Base-by-base conservation (phyloP, 1,140 invertebrate genomes). In the Prorops nasuta region DNA sequence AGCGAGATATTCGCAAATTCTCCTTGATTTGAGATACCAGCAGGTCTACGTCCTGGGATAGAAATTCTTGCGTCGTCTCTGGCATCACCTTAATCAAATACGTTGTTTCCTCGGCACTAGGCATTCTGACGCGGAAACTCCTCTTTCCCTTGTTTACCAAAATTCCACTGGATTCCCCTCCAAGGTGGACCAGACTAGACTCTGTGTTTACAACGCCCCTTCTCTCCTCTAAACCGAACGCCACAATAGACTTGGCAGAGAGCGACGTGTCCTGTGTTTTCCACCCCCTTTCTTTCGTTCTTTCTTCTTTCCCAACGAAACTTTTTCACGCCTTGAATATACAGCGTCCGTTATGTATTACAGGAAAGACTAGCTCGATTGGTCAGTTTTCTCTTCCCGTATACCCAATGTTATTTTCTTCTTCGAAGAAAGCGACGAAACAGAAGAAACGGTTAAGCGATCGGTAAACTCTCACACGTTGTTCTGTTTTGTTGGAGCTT, bases 11-110 rank as follows among this genome's bases (percentile, higher is more conserved):
- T n/a, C 83, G 72, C 12, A 88, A 67, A 56, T 86, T 87, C 61
- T 86, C 82, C 61, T 86, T 87, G 39, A 87, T 86, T 67, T 86
- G 83, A 17, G 83, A 80, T 17, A 88, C 85, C 28, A 88, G 74
- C 16, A 85, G 79, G 57, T 87, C 86, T 40, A 88, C 81, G 63
- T 84, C 82, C 44, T 71, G 67, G 1, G 80, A 68, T 15, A 80
- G 58, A 54, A 80, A 81, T 32, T 81, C 76, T 58, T 78, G 74
- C 31, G 66, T 66, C 38, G 68, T 64, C 3, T 72, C 67, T 20
- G 74, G 76, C 64, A 76, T 69, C 31, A 76, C 70, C 46, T 74
- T 67, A 58, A 77, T 70, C 43, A 76, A 54, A 43, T 75, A 77
- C 16, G 71, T 74, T 20, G 75, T 69, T 44, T 78, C 74, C 32